A percentile compares a stretch with the other conserved stretches of the same genome.
phyloP scores from a whole-genome alignment of 2,888 invertebrate genomes.

The Dendrolimus houi region DNA sequence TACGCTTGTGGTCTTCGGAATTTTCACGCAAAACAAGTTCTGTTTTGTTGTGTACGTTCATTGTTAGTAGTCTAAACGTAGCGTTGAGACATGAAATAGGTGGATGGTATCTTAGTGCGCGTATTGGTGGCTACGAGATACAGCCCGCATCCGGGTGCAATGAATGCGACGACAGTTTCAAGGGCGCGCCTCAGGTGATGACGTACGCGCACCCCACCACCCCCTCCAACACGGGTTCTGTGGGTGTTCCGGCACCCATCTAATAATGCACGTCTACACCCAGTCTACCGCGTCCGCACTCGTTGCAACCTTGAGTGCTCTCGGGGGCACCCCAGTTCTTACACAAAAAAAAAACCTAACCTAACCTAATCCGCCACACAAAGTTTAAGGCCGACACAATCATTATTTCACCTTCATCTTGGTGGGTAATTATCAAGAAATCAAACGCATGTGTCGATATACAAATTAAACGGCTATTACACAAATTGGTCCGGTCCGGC shows the following conservation, averaged over 20 bases:
- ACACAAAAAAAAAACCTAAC: slow-evolving; percentile 21
- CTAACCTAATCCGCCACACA: slow-evolving; percentile 6
- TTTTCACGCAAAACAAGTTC: too few relatives aligned
- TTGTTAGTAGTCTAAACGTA: not conserved
- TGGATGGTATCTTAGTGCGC: slow-evolving; percentile 47
- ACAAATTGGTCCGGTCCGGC: not conserved
- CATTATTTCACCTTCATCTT: not conserved
- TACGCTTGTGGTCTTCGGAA: too few relatives aligned
- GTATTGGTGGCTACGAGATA: slow-evolving; percentile 56
- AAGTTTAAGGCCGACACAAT: not conserved
- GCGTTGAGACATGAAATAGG: slow-evolving; percentile 18
- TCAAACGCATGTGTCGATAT: not conserved
- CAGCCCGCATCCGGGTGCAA: slow-evolving; percentile 73
- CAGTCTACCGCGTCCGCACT: slow-evolving; percentile 71
- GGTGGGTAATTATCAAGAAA: not conserved
- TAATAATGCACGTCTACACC: slow-evolving; percentile 77
- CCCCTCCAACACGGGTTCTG: slow-evolving; percentile 49
- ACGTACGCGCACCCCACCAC: slow-evolving; percentile 67
- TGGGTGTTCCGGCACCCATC: slow-evolving; percentile 73
- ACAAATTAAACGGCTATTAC: not conserved
- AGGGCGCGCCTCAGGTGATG: slow-evolving; percentile 76
- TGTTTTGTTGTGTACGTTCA: slow-evolving; percentile 8
- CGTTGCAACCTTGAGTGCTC: slow-evolving; percentile 70
- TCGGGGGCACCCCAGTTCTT: slow-evolving; percentile 38
- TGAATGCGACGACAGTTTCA: slow-evolving; percentile 75